These are phyloP conservation scores for Drosophila serrata DNA, from an alignment of 1,140 invertebrate species.

Conservation along the genomic window DNA sequence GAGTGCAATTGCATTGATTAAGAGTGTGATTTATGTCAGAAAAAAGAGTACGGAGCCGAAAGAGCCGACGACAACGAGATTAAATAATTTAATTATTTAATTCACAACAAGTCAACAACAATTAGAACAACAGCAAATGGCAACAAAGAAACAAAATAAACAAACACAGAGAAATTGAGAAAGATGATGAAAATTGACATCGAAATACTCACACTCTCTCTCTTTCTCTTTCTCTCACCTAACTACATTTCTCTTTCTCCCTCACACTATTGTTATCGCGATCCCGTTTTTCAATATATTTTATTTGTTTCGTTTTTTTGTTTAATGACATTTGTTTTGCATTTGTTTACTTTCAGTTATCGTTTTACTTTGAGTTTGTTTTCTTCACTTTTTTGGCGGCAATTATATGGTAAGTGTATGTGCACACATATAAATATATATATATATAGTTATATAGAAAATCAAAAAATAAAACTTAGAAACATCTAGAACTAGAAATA, in stretches of 20 bases:
- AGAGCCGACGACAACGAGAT: background rate
- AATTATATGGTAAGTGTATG: slow-evolving; percentile 13
- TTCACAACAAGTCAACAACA: slow-evolving; percentile 22
- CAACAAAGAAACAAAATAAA: slow-evolving; percentile 19
- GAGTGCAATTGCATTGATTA: slow-evolving; percentile 8
- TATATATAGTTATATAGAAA: background rate
- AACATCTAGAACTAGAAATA: slow-evolving; percentile 4
- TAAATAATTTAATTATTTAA: slow-evolving; percentile 7
- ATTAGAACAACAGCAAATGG: slow-evolving; percentile 29
- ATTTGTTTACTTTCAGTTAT: slow-evolving; percentile 15
- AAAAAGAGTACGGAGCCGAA: background rate
- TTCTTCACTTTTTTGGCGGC: slow-evolving; percentile 29
- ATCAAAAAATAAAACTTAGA: background rate
- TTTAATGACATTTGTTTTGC: slow-evolving; percentile 7
- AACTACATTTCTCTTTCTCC: background rate
- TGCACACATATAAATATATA: slow-evolving; percentile 4
- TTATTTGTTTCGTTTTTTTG: slow-evolving; percentile 1
- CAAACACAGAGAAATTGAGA: slow-evolving; percentile 23
- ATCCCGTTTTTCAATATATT: slow-evolving; percentile 31
- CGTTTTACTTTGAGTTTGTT: slow-evolving; percentile 23
- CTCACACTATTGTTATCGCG: slow-evolving; percentile 17
- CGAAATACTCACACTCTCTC: slow-evolving; percentile 72
- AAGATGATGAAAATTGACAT: slow-evolving; percentile 35
- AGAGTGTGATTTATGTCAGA: background rate
- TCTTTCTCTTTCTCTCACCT: slow-evolving; percentile 17